Evolutionary conservation across 2,888 invertebrate genomes (phyloP).

Genomic region (Calameuta pallipes): DNA sequence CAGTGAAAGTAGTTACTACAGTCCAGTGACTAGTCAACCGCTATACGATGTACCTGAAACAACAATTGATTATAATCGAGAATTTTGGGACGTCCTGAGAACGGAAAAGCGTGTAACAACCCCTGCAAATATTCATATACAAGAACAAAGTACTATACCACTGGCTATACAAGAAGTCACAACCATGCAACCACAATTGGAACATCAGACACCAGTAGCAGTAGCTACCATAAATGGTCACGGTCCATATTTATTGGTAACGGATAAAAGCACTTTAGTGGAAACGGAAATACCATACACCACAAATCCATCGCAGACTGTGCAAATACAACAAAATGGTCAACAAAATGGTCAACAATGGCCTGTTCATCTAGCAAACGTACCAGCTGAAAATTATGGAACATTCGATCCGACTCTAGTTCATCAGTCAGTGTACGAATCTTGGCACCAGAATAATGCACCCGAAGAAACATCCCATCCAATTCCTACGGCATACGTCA

Average conservation of each 20-base stretch:
- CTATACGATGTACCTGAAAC: not conserved
- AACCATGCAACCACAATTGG: conserved; percentile 16
- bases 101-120: not conserved
- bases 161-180: conserved; percentile 17
- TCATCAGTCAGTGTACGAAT: too few relatives aligned
- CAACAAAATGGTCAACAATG: too few relatives aligned
- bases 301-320: too few relatives aligned
- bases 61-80: not conserved
- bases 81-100: not conserved
- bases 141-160: conserved; percentile 17
- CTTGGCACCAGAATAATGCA: too few relatives aligned
- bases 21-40: too few relatives aligned
- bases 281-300: not conserved
- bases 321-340: too few relatives aligned
- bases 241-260: conserved; percentile 31
- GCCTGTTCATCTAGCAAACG: too few relatives aligned
- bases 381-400: too few relatives aligned
- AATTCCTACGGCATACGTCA: too few relatives aligned
- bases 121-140: not conserved
- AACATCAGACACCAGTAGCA: conserved; percentile 24
- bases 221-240: conserved; percentile 34
- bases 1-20: too few relatives aligned
- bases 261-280: not conserved
- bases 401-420: too few relatives aligned
- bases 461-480: too few relatives aligned